phyloP scores from a whole-genome alignment of 1,140 invertebrate species.

The Heterodera schachtii region DNA sequence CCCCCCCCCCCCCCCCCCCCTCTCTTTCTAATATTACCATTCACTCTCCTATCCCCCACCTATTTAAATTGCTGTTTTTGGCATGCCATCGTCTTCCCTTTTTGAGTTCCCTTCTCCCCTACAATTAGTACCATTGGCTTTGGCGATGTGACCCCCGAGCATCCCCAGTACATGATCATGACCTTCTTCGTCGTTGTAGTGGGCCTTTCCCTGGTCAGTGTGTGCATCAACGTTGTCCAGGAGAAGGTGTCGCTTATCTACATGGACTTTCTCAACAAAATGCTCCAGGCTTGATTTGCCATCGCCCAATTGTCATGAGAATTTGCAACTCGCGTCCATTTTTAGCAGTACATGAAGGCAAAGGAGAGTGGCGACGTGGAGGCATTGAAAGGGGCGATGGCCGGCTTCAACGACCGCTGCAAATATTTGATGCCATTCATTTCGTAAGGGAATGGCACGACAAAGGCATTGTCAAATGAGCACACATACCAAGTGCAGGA shows the following conservation, averaged over 20 bases:
- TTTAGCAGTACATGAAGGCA: constrained; percentile 60
- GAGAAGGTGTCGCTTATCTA: constrained; percentile 59
- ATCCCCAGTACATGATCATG: constrained; percentile 84
- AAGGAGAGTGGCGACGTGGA: constrained; percentile 50
- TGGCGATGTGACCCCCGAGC: constrained; percentile 61
- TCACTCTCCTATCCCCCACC: too few relatives aligned
- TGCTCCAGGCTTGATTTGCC: constrained; percentile 45
- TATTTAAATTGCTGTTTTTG: too few relatives aligned
- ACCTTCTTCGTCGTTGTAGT: constrained; percentile 90
- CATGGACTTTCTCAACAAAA: constrained; percentile 55
- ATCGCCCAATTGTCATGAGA: constrained; percentile 13
- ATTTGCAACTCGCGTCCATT: not conserved
- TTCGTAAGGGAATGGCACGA: constrained; percentile 20
- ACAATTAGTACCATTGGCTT: constrained; percentile 34
- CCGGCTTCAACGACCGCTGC: constrained; percentile 56
- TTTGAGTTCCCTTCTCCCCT: too few relatives aligned
- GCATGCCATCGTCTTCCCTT: too few relatives aligned
- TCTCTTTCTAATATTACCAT: too few relatives aligned
- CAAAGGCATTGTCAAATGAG: constrained; percentile 16
- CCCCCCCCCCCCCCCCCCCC: too few relatives aligned
- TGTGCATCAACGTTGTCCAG: constrained; percentile 79
- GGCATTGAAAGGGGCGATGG: constrained; percentile 58
- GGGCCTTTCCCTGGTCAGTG: constrained; percentile 87
- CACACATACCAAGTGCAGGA: constrained; percentile 34
- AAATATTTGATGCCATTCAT: constrained; percentile 64